A percentile compares a stretch with the other conserved stretches of the same genome.
Evolutionary conservation across 1,140 invertebrate genomes (phyloP).

Genomic region (Drosophila nebulosa): DNA sequence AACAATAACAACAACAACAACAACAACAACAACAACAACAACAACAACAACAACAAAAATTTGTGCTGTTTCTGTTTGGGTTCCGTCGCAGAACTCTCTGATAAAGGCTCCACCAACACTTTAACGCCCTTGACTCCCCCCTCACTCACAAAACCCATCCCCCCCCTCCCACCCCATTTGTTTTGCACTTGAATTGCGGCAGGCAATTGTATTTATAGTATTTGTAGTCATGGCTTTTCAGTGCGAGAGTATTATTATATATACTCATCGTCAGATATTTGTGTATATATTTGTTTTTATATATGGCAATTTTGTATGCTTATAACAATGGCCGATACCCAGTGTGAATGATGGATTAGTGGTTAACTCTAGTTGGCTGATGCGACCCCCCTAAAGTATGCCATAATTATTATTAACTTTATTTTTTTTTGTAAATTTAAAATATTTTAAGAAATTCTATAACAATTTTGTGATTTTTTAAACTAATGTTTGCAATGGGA

Average conservation of each 20-base stretch:
- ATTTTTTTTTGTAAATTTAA: too few relatives aligned
- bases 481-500: too few relatives aligned
- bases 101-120: constrained; percentile 26
- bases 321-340: neutral
- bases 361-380: too few relatives aligned
- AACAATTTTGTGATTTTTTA: too few relatives aligned
- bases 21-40: neutral
- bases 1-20: neutral
- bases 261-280: neutral
- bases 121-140: neutral
- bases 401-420: too few relatives aligned
- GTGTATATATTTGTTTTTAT: constrained; percentile 3
- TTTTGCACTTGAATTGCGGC: constrained; percentile 66
- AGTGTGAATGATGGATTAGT: too few relatives aligned
- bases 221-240: constrained; percentile 39
- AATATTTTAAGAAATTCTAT: too few relatives aligned
- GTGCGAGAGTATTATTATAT: neutral
- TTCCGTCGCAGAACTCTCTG: constrained; percentile 25
- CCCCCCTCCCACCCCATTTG: constrained; percentile 36
- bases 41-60: too few relatives aligned
- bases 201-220: constrained; percentile 68
- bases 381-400: too few relatives aligned
- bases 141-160: neutral
- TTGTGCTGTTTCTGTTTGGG: constrained; percentile 9
- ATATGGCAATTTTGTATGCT: neutral